Conservation (phyloP, 1,140 invertebrate genomes). For the Drosophila nigrodunni region DNA sequence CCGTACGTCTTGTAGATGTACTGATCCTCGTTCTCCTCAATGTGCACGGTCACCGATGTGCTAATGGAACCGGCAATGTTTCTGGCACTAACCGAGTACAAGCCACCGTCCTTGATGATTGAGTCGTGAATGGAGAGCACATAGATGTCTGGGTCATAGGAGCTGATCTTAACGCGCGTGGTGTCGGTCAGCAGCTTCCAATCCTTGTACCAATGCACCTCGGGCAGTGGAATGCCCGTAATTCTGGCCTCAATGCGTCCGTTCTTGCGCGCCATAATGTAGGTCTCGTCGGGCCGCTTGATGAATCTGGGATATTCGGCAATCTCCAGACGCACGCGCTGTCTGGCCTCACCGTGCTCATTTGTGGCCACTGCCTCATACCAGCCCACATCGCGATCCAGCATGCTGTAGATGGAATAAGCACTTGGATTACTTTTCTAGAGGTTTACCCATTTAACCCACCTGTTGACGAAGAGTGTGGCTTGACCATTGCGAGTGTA, state of each 20-base stretch:
- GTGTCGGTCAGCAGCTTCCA: constrained; percentile 95
- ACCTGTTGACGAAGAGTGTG: constrained; percentile 94
- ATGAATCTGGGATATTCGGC: constrained; percentile 97
- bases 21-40: constrained; percentile 94
- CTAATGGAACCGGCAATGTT: constrained; percentile 97
- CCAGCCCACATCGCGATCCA: constrained; percentile 95
- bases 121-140: constrained; percentile 93
- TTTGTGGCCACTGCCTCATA: constrained; percentile 97
- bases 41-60: constrained; percentile 94
- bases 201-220: constrained; percentile 99
- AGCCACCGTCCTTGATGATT: constrained; percentile 95
- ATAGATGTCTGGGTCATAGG: constrained; percentile 93
- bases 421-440: background rate
- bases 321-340: constrained; percentile 92
- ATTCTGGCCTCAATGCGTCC: constrained; percentile 93
- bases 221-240: constrained; percentile 95
- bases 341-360: constrained; percentile 95
- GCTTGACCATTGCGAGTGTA: constrained; percentile 96
- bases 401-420: constrained; percentile 87
- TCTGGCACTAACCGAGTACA: constrained; percentile 96
- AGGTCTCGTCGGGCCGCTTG: constrained; percentile 92
- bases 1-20: constrained; percentile 90
- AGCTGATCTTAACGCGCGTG: constrained; percentile 92
- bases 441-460: constrained; percentile 6
- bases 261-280: constrained; percentile 90